Evolutionary conservation across 2,888 invertebrate genomes (phyloP).

Genomic region (Synanthedon andrenaeformis): DNA sequence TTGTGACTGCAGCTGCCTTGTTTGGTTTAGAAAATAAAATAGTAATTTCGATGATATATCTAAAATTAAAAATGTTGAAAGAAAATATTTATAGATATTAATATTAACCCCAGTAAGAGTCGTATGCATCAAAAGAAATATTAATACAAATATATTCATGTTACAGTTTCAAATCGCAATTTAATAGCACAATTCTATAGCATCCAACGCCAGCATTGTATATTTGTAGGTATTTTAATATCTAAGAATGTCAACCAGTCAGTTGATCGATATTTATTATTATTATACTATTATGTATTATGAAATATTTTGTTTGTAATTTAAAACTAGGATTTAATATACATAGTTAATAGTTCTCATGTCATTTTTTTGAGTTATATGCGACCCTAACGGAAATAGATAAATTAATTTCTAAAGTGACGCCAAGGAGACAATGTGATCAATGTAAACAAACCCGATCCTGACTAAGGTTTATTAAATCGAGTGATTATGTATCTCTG

Average conservation of each 20-base stretch:
- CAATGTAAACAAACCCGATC: too few relatives aligned
- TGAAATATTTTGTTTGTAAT: background rate
- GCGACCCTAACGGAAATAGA: too few relatives aligned
- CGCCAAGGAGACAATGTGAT: too few relatives aligned
- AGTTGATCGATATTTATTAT: background rate
- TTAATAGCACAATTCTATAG: slow-evolving; percentile 7
- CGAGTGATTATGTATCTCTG: too few relatives aligned
- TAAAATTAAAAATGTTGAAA: too few relatives aligned
- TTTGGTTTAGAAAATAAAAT: too few relatives aligned
- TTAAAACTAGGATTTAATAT: background rate
- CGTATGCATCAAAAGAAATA: slow-evolving; percentile 2
- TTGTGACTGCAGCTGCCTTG: too few relatives aligned
- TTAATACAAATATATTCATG: slow-evolving; percentile 7
- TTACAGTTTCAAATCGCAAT: slow-evolving; percentile 9
- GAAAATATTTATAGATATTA: too few relatives aligned
- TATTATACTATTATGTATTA: background rate
- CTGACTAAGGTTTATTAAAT: too few relatives aligned
- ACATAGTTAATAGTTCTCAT: background rate
- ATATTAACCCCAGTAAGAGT: too few relatives aligned
- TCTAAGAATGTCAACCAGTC: slow-evolving; percentile 8
- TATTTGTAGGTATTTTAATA: slow-evolving; percentile 12
- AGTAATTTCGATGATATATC: too few relatives aligned
- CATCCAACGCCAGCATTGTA: background rate
- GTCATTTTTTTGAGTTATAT: background rate
- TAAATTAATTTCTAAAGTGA: too few relatives aligned